Evolutionary conservation across 2,888 invertebrate genomes (phyloP), one percentile per base, ranked within the genome.

Genomic region (Didymodactylos carnosus): DNA sequence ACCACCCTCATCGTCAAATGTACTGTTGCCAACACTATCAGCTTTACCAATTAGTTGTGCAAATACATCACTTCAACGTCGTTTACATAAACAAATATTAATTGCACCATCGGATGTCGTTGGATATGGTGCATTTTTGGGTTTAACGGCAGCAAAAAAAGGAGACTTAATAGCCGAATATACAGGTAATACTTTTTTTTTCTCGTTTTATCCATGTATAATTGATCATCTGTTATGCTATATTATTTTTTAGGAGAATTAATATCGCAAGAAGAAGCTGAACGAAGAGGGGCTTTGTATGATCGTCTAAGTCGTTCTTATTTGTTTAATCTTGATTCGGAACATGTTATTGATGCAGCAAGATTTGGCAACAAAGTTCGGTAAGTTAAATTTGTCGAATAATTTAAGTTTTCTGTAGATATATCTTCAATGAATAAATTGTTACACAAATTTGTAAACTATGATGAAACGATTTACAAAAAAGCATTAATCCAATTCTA

Each of bases 251-350:
- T n/a, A n/a, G n/a, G n/a, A n/a, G 98, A 99, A 86, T 83, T 86
- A 75, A 77, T 78, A 25, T 76, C 73, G 51, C 94, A 95, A 84
- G 95, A 97, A 82, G 98, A 99, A 85, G 97, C 97, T 4, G 98
- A 99, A 85, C 87, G 98, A 35, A 87, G 98, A 78, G 98, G 98
- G 76, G 95, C 95, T 85, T 95, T 99, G 8, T 99, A 98, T 84
- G 98, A 99, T 85, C 94, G 94, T 84, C 94, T 94, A 83, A 94
- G 94, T 91, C 95, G 95, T 86, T 95, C 94, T 80, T 99, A 98
- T 84, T 88, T 99, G 72, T 99, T 99, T 85, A 97, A 97, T 85
- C 87, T 97, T 69, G 97, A 97, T 82, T 93, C 94, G 81, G 92
- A 97, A 84, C 95, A 92, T 85, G 95, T 95, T 46, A 97, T 98